Conservation (phyloP, 2,113 vertebrate species). For the Nanger granti region DNA sequence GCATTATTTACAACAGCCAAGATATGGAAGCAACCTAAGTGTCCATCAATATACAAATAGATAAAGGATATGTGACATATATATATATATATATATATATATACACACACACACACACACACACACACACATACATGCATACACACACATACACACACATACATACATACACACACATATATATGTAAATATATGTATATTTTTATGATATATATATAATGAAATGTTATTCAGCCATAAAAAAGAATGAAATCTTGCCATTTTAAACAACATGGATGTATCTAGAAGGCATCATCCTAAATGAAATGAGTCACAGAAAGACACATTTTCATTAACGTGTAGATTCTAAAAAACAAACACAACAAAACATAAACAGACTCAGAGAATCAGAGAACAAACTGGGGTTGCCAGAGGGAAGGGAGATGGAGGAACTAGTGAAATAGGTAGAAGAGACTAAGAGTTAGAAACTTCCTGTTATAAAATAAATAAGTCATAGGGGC, state of each 20-base stretch:
- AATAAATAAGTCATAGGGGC: not conserved
- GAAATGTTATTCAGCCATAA: not conserved
- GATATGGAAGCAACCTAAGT: not conserved
- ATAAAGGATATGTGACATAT: not conserved
- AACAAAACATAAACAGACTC: not conserved
- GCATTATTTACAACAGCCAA: not conserved
- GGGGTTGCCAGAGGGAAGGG: not conserved
- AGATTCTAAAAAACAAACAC: not conserved
- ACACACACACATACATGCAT: no score
- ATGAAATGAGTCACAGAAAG: not conserved
- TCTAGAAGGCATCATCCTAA: not conserved
- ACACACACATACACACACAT: no score
- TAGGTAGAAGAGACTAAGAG: not conserved
- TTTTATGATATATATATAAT: not conserved
- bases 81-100: not conserved
- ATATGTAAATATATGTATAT: not conserved
- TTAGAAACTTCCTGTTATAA: not conserved
- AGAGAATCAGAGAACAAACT: not conserved
- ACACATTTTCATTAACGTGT: not conserved
- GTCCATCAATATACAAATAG: not conserved
- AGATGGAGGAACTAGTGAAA: not conserved
- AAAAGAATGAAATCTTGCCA: not conserved
- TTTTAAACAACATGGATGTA: not conserved
- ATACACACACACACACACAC: no score
- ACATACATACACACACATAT: accelerated